Evolutionary conservation across 2,888 invertebrate species (phyloP), one percentile per base, ranked within the genome.

Genomic region (Folsomia manolachei): DNA sequence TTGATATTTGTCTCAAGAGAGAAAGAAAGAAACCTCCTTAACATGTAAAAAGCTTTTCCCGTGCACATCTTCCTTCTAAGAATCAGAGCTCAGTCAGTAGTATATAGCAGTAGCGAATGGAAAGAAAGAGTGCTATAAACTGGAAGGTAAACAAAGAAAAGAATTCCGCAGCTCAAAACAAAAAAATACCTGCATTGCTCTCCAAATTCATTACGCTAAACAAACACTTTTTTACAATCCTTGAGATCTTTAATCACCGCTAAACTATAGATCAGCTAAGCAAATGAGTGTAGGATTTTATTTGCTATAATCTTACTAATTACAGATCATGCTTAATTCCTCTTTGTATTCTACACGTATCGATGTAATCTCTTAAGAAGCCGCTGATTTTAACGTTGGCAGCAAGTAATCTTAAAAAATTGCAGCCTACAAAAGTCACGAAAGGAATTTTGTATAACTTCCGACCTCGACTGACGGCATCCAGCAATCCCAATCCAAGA

Each of bases 1-100:
- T 51, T 23, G 64, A 56, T 73, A 73, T 76, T 73, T 76, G 72
- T 76, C 76, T 69, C 26, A 71, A 72, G 73, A 75, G 74, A 24
- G n/a, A 25, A 9, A 27, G 24, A 64, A 27, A 25, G 26, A 64
- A 27, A 39, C 39, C 39, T 39, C 14, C 39, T 39, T 39, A 39
- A 39, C 39, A 39, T 9, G 4, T 39, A 14, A 14, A 39, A n/a
- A 23, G 24, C 21, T 25, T 70, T 65, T 60, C 25, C 52, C 25
- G 27, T 11, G 25, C 56, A 27, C 27, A 21, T 51, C 27, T 62
- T 62, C 18, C 53, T 25, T 56, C 24, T 60, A 60, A 14, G 7
- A 39, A 39, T 39, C 14, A 39, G 39, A 14, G 4, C 39, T 39
- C 39, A 39, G n/a, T n/a, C n/a, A n/a, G n/a, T n/a, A n/a, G n/a